Percentiles rank a stretch among this genome's conserved stretches.
Conservation (phyloP, 2,888 invertebrate species). For the Microctonus brassicae region DNA sequence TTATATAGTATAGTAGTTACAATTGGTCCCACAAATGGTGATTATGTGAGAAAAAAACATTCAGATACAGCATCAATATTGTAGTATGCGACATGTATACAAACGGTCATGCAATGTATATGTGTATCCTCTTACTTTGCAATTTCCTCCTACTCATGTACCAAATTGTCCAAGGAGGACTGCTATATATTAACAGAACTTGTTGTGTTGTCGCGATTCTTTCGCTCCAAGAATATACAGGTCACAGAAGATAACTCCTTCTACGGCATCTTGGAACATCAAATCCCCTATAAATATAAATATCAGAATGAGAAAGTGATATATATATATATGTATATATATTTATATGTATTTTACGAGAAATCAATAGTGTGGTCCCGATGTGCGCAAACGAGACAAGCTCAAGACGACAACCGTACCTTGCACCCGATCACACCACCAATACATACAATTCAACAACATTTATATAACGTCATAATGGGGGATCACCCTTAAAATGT, state of each 20-base stretch:
- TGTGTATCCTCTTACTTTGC: too few relatives aligned
- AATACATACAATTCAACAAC: constrained; percentile 27
- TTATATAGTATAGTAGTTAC: too few relatives aligned
- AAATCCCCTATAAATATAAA: background rate
- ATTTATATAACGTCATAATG: constrained; percentile 1
- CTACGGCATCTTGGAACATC: constrained; percentile 16
- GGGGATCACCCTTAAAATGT: too few relatives aligned
- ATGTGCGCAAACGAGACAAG: constrained; percentile 3
- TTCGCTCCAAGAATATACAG: background rate
- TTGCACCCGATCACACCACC: constrained; percentile 2
- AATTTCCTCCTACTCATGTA: too few relatives aligned
- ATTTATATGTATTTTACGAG: background rate
- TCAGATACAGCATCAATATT: too few relatives aligned
- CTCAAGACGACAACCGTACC: background rate
- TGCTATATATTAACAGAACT: background rate
- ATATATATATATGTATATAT: background rate
- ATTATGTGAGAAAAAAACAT: background rate
- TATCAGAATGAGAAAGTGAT: background rate
- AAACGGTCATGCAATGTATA: too few relatives aligned
- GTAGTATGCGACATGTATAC: too few relatives aligned
- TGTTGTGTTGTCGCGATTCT: background rate
- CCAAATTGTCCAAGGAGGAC: too few relatives aligned
- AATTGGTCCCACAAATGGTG: background rate
- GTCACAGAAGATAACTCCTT: background rate
- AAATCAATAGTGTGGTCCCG: constrained; percentile 23